phyloP scores from a whole-genome alignment of 2,797 vertebrate genomes.

The Sparus aurata region DNA sequence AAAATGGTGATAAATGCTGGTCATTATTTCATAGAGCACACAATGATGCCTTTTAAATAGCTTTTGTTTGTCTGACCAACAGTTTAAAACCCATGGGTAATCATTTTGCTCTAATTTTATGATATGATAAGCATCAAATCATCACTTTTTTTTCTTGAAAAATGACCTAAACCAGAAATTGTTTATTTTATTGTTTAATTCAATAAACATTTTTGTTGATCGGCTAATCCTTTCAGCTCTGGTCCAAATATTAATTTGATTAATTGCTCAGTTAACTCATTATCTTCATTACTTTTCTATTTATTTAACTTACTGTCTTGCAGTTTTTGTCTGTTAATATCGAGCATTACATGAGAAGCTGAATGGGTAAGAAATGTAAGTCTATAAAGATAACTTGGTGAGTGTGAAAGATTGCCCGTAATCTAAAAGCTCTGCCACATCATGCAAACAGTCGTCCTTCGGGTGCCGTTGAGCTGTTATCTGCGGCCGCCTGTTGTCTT shows the following conservation, averaged over 20 bases:
- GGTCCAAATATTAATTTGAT: neutral
- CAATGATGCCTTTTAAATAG: neutral
- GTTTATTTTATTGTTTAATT: no score
- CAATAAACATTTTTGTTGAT: no score
- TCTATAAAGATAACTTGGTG: neutral
- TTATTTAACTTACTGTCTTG: no score
- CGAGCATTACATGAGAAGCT: neutral
- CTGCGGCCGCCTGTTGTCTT: neutral
- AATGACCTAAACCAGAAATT: neutral
- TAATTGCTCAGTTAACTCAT: neutral
- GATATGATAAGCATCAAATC: neutral
- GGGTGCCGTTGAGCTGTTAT: neutral
- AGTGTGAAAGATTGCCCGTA: neutral
- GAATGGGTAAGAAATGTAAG: neutral
- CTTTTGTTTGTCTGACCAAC: no score
- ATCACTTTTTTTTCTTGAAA: neutral
- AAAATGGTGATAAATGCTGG: neutral
- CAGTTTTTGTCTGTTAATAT: no score
- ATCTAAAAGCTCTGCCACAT: neutral
- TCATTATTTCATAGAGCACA: neutral
- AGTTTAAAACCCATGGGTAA: neutral
- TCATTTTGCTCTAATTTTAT: neutral
- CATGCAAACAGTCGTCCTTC: neutral
- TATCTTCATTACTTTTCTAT: neutral
- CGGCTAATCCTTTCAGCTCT: neutral